Percentiles rank a stretch among this genome's conserved stretches.
These are phyloP conservation scores for Emberiza fucata DNA, from an alignment of 2,113 vertebrate genomes.

Conservation along the genomic window DNA sequence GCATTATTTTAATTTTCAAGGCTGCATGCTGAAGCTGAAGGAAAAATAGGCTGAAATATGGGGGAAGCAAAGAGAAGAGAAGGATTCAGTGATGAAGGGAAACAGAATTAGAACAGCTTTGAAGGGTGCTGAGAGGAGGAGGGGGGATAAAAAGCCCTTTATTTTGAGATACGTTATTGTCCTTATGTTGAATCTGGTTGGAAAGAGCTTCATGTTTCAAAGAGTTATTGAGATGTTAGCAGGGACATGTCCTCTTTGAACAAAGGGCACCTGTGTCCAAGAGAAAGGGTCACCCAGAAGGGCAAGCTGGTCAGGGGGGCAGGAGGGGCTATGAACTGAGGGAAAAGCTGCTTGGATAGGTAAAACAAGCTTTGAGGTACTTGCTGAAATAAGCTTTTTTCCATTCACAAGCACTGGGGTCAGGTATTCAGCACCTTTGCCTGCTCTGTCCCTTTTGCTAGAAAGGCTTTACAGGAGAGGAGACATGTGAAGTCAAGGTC, in stretches of 20 bases:
- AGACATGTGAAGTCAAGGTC: not conserved
- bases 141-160: not conserved
- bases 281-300: not conserved
- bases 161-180: not conserved
- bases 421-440: not conserved
- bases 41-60: not conserved
- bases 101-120: conserved; percentile 48
- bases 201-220: not conserved
- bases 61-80: not conserved
- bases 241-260: not conserved
- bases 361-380: not conserved
- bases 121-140: not conserved
- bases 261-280: not conserved
- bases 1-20: not conserved
- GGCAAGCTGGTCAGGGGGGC: not conserved
- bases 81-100: not conserved
- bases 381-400: not conserved
- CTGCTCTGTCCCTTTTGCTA: not conserved
- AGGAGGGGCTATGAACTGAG: not conserved
- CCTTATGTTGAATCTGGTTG: not conserved
- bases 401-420: not conserved
- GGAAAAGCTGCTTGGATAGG: not conserved
- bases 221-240: not conserved
- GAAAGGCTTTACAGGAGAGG: not conserved
- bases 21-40: not conserved